Evolutionary conservation across 2,113 vertebrate species (phyloP), one percentile per base, ranked within the genome.

Genomic region (Nibea albiflora): DNA sequence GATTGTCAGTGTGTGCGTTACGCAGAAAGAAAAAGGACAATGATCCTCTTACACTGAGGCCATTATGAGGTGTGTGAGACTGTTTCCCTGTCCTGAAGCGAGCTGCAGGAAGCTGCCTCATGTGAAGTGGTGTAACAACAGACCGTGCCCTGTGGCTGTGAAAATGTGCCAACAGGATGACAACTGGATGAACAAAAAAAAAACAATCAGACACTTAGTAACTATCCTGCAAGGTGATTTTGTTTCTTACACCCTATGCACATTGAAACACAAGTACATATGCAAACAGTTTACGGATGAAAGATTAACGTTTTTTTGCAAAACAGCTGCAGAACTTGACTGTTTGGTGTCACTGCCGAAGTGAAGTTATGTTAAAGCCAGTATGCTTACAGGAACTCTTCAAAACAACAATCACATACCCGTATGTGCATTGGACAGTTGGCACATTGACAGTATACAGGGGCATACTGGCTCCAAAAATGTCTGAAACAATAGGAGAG

Each of bases 111-210:
- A 78, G 77, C 82, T 50, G 50, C 5, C 0, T 73, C 19, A 11
- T 57, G 44, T 70, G 31, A 73, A 61, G 75, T 83, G 58, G 46
- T 58, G 80, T 68, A 80, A 84, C 26, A 65, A 49, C 76, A 78
- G 22, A 70, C 63, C 60, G 11, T 76, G 49, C 49, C 86, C 82
- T 80, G 78, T 69, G 83, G 85, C 83, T 68, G 73, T 28, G 66
- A 42, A 84, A 86, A 84, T 64, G 31, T 54, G 26, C 65, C 35
- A 56, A 70, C 73, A 77, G 19, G 61, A 52, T 69, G 57, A 63
- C 0, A 3, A n/a, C 16, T 31, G 22, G 42, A 22, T 26, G 47
- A 73, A 53, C 31, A 17, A 72, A 52, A 53, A 44, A 17, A 72
- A 52, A 50, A 14, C 14, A 52, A 16, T 42, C 26, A 44, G 16